Evolutionary conservation across 2,888 invertebrate genomes (phyloP).

Genomic region (Cantharis nigra): DNA sequence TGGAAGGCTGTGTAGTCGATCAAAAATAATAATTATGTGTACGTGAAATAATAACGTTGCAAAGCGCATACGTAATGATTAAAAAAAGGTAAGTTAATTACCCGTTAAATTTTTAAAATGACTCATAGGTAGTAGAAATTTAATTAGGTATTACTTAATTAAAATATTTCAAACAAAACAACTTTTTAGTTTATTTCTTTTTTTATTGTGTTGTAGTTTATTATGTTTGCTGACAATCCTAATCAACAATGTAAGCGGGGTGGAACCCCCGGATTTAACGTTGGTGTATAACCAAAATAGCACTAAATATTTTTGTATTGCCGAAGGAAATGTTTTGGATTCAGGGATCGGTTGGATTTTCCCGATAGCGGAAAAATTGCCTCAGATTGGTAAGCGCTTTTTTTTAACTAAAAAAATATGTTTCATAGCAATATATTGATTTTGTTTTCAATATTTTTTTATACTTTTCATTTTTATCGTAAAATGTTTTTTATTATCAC

Average conservation of each 20-base stretch:
- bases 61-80: not conserved
- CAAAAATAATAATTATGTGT: not conserved
- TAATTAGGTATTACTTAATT: not conserved
- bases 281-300: slow-evolving; percentile 43
- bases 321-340: slow-evolving; percentile 46
- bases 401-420: not conserved
- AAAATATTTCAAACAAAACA: not conserved
- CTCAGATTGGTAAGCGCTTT: slow-evolving; percentile 43
- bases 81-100: not conserved
- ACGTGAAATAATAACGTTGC: not conserved
- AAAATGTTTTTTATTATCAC: not conserved
- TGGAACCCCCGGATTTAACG: slow-evolving; percentile 39
- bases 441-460: too few species aligned
- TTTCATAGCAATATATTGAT: too few species aligned
- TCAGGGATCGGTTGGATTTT: slow-evolving; percentile 49
- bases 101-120: not conserved
- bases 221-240: not conserved
- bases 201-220: not conserved
- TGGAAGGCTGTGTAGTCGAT: not conserved
- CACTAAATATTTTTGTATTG: slow-evolving; percentile 46
- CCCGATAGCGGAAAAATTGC: slow-evolving; percentile 44
- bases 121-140: not conserved
- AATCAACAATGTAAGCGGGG: not conserved
- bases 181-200: not conserved
- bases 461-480: not conserved